Percentiles rank a stretch among this genome's conserved stretches.
Conservation (phyloP, 2,113 vertebrate species). For the Crocuta crocuta region DNA sequence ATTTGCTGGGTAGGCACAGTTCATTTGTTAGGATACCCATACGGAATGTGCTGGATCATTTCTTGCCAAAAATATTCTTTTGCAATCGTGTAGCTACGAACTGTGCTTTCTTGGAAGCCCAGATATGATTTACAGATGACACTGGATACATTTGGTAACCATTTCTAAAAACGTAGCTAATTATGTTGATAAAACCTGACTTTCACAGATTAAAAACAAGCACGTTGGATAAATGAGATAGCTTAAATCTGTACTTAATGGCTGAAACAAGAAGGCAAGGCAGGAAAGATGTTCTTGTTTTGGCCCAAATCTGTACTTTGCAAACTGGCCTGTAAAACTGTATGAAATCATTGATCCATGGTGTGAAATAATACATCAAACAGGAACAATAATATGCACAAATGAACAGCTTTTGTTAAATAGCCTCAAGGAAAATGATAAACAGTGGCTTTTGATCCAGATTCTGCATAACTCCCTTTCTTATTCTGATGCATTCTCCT, state of each 20-base stretch:
- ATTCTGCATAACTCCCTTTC: constrained; percentile 15
- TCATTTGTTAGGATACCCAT: not conserved
- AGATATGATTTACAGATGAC: not conserved
- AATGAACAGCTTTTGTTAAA: not conserved
- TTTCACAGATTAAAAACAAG: constrained; percentile 50
- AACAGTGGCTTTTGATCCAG: constrained; percentile 11
- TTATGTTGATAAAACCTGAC: constrained; percentile 19
- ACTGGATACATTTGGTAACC: not conserved
- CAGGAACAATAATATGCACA: constrained; percentile 24
- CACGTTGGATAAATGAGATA: not conserved
- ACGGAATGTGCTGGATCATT: not conserved
- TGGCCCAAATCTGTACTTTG: constrained; percentile 55
- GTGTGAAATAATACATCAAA: constrained; percentile 17
- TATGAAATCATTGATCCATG: constrained; percentile 2
- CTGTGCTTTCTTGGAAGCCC: not conserved
- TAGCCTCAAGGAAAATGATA: not conserved
- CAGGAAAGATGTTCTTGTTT: constrained; percentile 34
- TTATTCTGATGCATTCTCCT: constrained; percentile 22
- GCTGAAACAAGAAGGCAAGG: constrained; percentile 25
- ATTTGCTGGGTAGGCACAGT: not conserved
- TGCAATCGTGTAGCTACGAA: not conserved
- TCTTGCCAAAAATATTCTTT: constrained; percentile 38
- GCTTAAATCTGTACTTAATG: constrained; percentile 4
- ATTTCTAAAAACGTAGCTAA: not conserved
- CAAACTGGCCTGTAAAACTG: constrained; percentile 61